phyloP scores from a whole-genome alignment of 2,888 invertebrate genomes.

The Prosopocoilus inquinatus region DNA sequence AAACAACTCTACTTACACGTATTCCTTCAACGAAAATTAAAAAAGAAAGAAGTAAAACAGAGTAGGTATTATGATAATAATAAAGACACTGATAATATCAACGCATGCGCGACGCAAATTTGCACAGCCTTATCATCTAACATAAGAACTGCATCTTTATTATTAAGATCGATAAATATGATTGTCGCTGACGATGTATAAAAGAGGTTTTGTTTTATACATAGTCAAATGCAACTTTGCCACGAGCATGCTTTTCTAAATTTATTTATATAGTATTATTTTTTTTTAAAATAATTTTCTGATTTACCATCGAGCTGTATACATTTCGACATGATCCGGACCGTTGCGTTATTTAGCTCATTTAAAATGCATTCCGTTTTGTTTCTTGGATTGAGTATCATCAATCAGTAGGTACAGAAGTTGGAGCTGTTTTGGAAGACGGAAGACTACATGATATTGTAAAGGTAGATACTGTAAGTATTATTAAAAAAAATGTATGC shows the following conservation, averaged over 20 bases:
- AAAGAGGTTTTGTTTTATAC: conserved; percentile 42
- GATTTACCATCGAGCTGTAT: too few species aligned
- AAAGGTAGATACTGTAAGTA: too few species aligned
- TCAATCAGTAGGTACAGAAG: too few species aligned
- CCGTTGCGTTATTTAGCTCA: not conserved
- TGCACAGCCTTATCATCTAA: conserved; percentile 43
- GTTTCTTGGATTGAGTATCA: not conserved
- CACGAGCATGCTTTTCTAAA: conserved; percentile 36
- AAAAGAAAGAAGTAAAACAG: too few species aligned
- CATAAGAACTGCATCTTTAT: conserved; percentile 42
- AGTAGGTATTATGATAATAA: too few species aligned
- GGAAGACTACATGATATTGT: too few species aligned
- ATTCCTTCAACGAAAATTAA: conserved; percentile 7
- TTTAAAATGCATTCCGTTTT: not conserved
- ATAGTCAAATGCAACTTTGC: conserved; percentile 43
- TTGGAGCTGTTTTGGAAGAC: too few species aligned
- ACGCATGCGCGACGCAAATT: conserved; percentile 35
- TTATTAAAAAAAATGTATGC: too few species aligned
- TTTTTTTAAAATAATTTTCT: conserved; percentile 12
- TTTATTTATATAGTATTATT: conserved; percentile 14
- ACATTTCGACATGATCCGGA: too few species aligned
- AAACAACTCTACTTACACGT: conserved; percentile 18
- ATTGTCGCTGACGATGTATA: conserved; percentile 49
- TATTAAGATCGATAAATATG: conserved; percentile 40
- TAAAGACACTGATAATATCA: not conserved